Evolutionary conservation across 2,797 vertebrate genomes (phyloP).

Genomic region (Sarcophilus harrisii): DNA sequence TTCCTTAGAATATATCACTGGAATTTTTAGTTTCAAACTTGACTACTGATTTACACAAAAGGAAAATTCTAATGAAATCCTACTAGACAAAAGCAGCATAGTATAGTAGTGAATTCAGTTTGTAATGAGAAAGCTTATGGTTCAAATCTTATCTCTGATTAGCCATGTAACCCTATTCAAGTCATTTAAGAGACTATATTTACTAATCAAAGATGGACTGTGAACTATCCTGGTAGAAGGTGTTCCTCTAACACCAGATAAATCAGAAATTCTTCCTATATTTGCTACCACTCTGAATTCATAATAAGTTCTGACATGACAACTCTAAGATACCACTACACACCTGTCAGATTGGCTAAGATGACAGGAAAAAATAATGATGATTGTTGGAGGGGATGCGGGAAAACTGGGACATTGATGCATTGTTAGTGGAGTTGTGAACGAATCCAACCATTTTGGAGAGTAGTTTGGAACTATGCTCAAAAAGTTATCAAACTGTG

Average conservation of each 20-base stretch:
- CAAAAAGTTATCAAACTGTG: too few relatives aligned
- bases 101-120: not conserved
- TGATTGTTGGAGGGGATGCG: too few relatives aligned
- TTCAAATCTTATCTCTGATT: not conserved
- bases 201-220: not conserved
- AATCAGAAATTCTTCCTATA: not conserved
- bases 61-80: not conserved
- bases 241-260: not conserved
- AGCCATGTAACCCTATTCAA: not conserved
- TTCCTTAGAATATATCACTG: not conserved
- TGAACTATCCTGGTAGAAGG: not conserved
- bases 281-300: not conserved
- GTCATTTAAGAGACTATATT: not conserved
- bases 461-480: too few relatives aligned
- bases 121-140: not conserved
- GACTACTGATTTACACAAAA: not conserved
- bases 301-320: not conserved
- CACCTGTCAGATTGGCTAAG: too few relatives aligned
- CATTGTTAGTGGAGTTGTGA: too few relatives aligned
- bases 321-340: too few relatives aligned
- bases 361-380: too few relatives aligned
- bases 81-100: not conserved
- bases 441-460: too few relatives aligned
- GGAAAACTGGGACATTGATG: too few relatives aligned
- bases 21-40: not conserved